Conservation (phyloP, 2,113 vertebrate species). For the Mobula birostris region DNA sequence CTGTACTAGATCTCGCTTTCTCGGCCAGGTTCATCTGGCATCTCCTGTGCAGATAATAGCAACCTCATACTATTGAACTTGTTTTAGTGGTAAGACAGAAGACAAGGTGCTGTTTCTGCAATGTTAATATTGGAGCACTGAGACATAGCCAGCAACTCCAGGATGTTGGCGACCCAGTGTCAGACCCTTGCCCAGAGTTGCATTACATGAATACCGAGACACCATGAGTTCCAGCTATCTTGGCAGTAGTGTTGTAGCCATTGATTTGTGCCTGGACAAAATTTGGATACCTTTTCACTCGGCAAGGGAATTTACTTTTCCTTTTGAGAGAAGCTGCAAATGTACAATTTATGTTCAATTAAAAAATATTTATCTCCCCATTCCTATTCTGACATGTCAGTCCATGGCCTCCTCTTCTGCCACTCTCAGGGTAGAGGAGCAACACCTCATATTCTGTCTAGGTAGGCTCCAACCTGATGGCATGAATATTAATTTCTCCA, state of each 20-base stretch:
- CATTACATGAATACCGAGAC: too few relatives aligned
- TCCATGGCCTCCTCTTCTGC: too few relatives aligned
- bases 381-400: too few relatives aligned
- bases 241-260: not conserved
- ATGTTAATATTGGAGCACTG: not conserved
- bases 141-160: too few relatives aligned
- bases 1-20: not conserved
- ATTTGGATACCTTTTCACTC: not conserved
- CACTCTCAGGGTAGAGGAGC: too few relatives aligned
- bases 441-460: too few relatives aligned
- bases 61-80: not conserved
- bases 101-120: not conserved
- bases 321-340: not conserved
- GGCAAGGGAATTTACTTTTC: not conserved
- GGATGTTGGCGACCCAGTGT: too few relatives aligned
- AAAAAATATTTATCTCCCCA: not conserved
- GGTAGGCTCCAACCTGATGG: too few relatives aligned
- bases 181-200: too few relatives aligned
- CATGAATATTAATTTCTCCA: too few relatives aligned
- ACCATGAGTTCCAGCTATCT: not conserved
- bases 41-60: not conserved
- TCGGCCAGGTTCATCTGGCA: not conserved
- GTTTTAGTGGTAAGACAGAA: not conserved
- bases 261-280: not conserved
- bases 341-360: not conserved